Base-by-base conservation (phyloP, 2,113 vertebrate species). In the Shinisaurus crocodilurus region DNA sequence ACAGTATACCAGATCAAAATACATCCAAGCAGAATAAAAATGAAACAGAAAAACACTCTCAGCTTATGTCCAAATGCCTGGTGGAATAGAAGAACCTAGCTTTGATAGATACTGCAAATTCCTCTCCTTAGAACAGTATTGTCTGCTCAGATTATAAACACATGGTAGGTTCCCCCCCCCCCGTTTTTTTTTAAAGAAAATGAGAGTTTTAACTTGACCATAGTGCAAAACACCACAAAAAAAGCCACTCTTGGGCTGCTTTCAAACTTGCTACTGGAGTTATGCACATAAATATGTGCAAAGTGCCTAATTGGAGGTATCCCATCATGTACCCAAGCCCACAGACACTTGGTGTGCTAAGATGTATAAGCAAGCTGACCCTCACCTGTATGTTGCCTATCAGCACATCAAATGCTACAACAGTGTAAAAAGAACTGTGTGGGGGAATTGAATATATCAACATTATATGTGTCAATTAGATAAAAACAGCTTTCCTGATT, bases 401-500 rank as follows among this genome's bases (percentile, higher is more conserved):
- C 60, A 81, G 23, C 63, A 69, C 63, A 54, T 89, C n/a, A 80
- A 69, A 43, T 75, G 20, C 54, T 76, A 48, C 13, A 85, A 77
- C 54, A n/a, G 6, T 37, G 1, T 77, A 40, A 76, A 69, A 89
- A 43, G 75, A 23, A 63, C 45, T 70, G 4, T 32, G 37, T 34
- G 87, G 27, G 16, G 48, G 34, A 15, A 67, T 3, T 74, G 69
- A 88, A 87, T 84, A 57, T 69, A 85, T 85, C 63, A 40, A 57
- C 50, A 90, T 50, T 63, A 84, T 65, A 48, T 32, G 34, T 18
- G 12, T 50, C 20, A 50, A 15, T 81, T 23, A 79, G 70, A 50
- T 69, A 70, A 77, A 89, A 84, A 76, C 57, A 87, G 25, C 74
- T 20, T 84, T 79, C 37, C 79, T 85, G 74, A 77, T 43, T 67